Percentiles rank a stretch among this genome's conserved stretches.
Evolutionary conservation across 2,113 vertebrate genomes (phyloP).

Genomic region (Machaerirhynchus nigripectus): DNA sequence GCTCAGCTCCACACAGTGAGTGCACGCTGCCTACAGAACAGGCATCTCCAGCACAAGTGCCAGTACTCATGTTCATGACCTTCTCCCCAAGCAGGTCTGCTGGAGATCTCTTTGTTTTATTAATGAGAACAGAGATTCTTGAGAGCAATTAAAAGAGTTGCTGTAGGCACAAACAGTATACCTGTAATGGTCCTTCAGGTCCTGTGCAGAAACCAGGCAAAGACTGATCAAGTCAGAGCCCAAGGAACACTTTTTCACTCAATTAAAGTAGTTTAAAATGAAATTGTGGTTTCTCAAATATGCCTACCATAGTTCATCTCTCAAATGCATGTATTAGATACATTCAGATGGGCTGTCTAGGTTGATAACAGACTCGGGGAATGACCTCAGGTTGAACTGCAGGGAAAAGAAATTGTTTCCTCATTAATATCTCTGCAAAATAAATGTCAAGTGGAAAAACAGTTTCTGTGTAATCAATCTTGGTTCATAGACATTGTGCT

Average conservation of each 20-base stretch:
- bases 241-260: not conserved
- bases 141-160: not conserved
- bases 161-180: not conserved
- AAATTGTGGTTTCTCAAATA: not conserved
- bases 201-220: not conserved
- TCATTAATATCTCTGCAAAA: conserved; percentile 56
- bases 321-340: not conserved
- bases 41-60: not conserved
- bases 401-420: conserved; percentile 51
- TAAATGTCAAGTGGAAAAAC: conserved; percentile 58
- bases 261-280: not conserved
- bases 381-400: conserved; percentile 55
- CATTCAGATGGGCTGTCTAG: not conserved
- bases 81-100: not conserved
- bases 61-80: not conserved
- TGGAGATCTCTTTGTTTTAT: not conserved
- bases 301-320: not conserved
- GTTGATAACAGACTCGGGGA: conserved; percentile 28
- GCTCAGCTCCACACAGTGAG: accelerated
- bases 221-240: not conserved
- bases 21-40: not conserved
- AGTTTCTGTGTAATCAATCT: conserved; percentile 51
- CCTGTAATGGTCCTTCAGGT: not conserved
- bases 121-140: not conserved
- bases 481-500: conserved; percentile 20